phyloP scores from a whole-genome alignment of 2,888 invertebrate species.

The Phanerotoma sp. region DNA sequence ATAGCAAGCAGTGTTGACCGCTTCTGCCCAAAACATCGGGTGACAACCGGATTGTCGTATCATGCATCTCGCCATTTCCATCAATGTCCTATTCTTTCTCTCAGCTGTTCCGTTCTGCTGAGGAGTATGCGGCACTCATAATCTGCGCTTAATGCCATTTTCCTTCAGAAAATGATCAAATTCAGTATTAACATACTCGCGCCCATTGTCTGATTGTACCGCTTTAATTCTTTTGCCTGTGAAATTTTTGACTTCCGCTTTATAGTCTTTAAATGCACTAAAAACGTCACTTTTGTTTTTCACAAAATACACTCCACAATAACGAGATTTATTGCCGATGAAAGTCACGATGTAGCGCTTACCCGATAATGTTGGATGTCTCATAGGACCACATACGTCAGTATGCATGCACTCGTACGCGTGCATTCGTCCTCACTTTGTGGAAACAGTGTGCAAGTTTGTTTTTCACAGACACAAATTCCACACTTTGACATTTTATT shows the following conservation, averaged over 20 bases:
- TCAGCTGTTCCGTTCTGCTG: constrained; percentile 19
- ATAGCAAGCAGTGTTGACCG: constrained; percentile 6
- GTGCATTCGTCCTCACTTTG: not conserved
- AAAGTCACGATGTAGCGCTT: constrained; percentile 23
- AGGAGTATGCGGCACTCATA: constrained; percentile 13
- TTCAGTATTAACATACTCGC: constrained; percentile 11
- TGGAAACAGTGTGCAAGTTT: constrained; percentile 1
- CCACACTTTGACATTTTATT: not conserved
- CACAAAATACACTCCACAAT: constrained; percentile 27
- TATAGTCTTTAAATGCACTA: constrained; percentile 4
- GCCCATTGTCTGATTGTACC: constrained; percentile 18
- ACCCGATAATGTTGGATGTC: constrained; percentile 3
- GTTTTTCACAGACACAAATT: not conserved
- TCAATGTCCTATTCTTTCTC: constrained; percentile 14
- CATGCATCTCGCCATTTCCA: constrained; percentile 18
- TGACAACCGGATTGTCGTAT: not conserved
- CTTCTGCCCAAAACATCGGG: constrained; percentile 18
- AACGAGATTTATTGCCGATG: constrained; percentile 32
- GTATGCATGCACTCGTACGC: constrained; percentile 22
- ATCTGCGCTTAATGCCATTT: constrained; percentile 6
- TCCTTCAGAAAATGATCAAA: constrained; percentile 7
- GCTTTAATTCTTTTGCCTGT: constrained; percentile 10
- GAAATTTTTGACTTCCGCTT: constrained; percentile 31
- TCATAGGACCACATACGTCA: constrained; percentile 32
- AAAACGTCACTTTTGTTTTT: constrained; percentile 14